Percentiles rank a stretch among this genome's conserved stretches.
Conservation (phyloP, 1,140 invertebrate genomes). For the Eueides isabella region DNA sequence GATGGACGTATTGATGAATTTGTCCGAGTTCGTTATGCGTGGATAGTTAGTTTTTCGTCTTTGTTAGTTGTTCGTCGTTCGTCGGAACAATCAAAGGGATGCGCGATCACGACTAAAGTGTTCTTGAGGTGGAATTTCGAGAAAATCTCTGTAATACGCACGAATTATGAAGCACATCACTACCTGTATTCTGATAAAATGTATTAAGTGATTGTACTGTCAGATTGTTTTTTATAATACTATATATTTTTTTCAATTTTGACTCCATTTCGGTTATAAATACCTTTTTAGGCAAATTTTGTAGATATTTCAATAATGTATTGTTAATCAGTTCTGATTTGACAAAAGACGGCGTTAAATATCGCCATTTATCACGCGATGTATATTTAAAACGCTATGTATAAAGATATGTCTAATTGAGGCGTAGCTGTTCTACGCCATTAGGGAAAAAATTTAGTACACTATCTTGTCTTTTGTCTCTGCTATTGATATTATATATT, state of each 20-base stretch:
- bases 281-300: too few species aligned
- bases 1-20: conserved; percentile 61
- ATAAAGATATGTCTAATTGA: too few species aligned
- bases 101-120: conserved; percentile 66
- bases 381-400: too few species aligned
- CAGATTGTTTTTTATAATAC: not conserved
- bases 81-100: conserved; percentile 68
- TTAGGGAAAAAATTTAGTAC: too few species aligned
- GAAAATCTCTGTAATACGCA: conserved; percentile 67
- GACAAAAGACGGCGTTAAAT: too few species aligned
- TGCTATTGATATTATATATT: too few species aligned
- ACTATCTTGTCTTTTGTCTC: not conserved
- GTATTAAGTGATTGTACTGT: conserved; percentile 27
- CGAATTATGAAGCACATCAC: conserved; percentile 55
- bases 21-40: conserved; percentile 63
- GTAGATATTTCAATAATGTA: too few species aligned
- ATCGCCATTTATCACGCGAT: too few species aligned
- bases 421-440: too few species aligned
- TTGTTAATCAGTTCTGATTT: too few species aligned
- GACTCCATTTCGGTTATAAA: not conserved
- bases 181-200: conserved; percentile 38
- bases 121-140: conserved; percentile 64
- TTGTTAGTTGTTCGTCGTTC: conserved; percentile 26
- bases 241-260: not conserved
- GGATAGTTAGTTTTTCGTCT: conserved; percentile 36